Base-by-base conservation (phyloP, 1,140 invertebrate species). In the Neuroterus valhalla region DNA sequence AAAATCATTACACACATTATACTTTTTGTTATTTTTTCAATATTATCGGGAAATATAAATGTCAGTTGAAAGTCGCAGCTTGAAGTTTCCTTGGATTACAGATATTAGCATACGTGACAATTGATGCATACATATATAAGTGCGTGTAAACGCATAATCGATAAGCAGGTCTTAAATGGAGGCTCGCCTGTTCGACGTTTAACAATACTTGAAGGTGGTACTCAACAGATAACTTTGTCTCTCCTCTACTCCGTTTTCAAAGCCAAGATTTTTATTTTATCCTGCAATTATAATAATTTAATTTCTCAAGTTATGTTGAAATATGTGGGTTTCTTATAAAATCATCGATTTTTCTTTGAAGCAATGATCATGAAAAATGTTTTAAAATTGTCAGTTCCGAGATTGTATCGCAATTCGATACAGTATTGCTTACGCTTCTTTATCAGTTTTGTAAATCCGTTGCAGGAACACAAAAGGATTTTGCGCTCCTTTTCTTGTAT, bases 371-470 rank as follows among this genome's bases (percentile, higher is more conserved):
- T 38, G 31, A 38, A 48, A 19, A 19, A 48, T 17, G n/a, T 48
- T 48, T 48, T 5, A 48, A 17, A 48, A 48, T 48, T 48, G 17
- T 17, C 17, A 48, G 46, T 19, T 48, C 5, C 6, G 15, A 46
- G 14, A 46, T 46, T 15, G 15, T 14, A 46, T 46, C 45, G 15
- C 8, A 17, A 68, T 67, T 71, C 66, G 21, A 71, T 79, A 70
- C 72, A 77, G 68, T 77, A 68, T 66, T 10, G 31, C 6, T 1
- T 38, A 38, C 10, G 10, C 67, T 38, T 77, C 71, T 78, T 78
- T 78, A 78, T 77, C 66, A 76, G 76, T 48, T 48, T 48, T 6
- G 46, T 48, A 8, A 48, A 48, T 48, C 46, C 31, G 31, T 38
- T 48, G 46, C 6, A 48, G n/a, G 46, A n/a, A 48, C n/a, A n/a